Base-by-base conservation (phyloP, 2,113 vertebrate genomes). In the Syngnathus scovelli region DNA sequence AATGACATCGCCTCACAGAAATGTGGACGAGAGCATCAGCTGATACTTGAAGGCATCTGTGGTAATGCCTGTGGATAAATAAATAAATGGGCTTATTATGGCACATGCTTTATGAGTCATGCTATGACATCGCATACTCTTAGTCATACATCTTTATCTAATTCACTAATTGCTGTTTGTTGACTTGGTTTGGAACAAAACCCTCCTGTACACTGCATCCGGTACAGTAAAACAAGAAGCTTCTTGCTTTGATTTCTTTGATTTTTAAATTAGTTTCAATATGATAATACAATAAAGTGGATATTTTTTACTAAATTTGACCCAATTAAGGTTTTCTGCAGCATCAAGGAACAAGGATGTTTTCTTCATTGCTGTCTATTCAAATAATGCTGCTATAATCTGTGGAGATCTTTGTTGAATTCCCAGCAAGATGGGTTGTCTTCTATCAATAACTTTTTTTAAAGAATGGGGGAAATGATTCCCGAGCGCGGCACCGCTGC, bases 11-110 rank as follows among this genome's bases (percentile, higher is more conserved):
- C 64, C 18, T 51, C 38, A 33, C n/a, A 46, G 23, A 39, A 37
- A 23, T 41, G 64, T 18, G 8, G 64, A 58, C 69, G 68, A 71
- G 65, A 68, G n/a, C 15, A 41, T 76, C 79, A 82, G 78, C 70
- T 83, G 78, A 83, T 68, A 16, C 38, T 41, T 67, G 59, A 19
- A 71, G 39, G 65, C 66, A 65, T 78, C 67, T 3, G 11, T 49
- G 67, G 51, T 38, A 67, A 77, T 73, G 65, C 66, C 67, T 21
- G 62, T 16, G 62, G 48, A 69, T 59, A 76, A 71, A 69, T 64
- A 58, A 67, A 74, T 66, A 36, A 82, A 76, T 59, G 36, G 48
- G 72, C 56, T 61, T n/a, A 49, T 70, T 54, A 64, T 12, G 11
- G 46, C 43, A 46, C 68, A 63, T 62, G 19, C 60, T 61, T 61